Conservation (phyloP, 2,113 vertebrate species). For the Mixornis gularis region DNA sequence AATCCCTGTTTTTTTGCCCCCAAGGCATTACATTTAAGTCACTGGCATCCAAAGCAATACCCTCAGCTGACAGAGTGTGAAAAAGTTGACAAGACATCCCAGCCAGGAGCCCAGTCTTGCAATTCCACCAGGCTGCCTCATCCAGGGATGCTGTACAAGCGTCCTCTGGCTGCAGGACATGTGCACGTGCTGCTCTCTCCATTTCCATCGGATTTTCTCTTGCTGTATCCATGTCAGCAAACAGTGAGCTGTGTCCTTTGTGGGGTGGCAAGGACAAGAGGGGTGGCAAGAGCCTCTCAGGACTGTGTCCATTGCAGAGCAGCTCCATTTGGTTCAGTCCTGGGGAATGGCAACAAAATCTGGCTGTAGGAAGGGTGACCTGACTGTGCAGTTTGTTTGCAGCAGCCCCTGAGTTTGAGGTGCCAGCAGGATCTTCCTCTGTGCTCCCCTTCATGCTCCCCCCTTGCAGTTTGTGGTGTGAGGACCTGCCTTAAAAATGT, state of each 20-base stretch:
- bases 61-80: neutral
- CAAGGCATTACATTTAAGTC: neutral
- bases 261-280: neutral
- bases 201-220: rapidly evolving
- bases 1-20: neutral
- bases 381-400: neutral
- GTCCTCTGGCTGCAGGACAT: rapidly evolving
- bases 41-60: neutral
- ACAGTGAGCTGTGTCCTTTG: neutral
- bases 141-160: neutral
- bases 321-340: rapidly evolving
- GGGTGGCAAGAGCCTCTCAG: neutral
- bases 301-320: neutral
- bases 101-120: neutral
- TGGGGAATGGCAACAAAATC: neutral
- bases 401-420: neutral
- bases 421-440: neutral
- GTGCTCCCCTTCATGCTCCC: neutral
- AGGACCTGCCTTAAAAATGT: neutral
- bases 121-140: neutral
- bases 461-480: neutral
- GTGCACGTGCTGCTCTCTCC: rapidly evolving
- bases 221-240: neutral
- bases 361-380: neutral
- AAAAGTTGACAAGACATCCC: neutral